A percentile compares a stretch with the other conserved stretches of the same genome.
Conservation (phyloP, 2,113 vertebrate genomes). For the Microcebus murinus region DNA sequence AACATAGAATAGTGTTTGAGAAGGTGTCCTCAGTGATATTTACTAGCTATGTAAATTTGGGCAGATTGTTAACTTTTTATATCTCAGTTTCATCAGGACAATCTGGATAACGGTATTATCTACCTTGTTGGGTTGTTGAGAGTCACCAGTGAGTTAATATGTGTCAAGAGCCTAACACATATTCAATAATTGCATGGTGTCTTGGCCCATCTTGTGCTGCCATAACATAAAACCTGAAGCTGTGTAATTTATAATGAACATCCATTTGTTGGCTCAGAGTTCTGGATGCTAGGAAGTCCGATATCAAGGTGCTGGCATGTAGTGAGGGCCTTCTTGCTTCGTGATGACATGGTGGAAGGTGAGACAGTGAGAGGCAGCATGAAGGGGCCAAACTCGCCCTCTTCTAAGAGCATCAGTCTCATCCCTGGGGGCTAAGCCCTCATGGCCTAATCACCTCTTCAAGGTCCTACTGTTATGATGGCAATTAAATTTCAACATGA, state of each 20-base stretch:
- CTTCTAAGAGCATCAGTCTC: not conserved
- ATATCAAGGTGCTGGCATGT: too few relatives aligned
- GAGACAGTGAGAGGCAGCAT: not conserved
- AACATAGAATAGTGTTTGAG: conserved; percentile 2
- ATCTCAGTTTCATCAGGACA: not conserved
- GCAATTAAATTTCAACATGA: not conserved
- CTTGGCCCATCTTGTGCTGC: not conserved
- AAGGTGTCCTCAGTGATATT: not conserved
- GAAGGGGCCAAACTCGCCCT: not conserved
- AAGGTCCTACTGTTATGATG: not conserved
- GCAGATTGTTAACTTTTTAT: not conserved
- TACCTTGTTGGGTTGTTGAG: not conserved
- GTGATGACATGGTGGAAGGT: not conserved
- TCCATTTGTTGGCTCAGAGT: not conserved
- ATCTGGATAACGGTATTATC: not conserved
- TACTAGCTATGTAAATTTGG: not conserved
- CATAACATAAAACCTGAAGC: not conserved
- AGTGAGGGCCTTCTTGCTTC: not conserved
- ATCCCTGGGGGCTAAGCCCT: not conserved
- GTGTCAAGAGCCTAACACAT: not conserved
- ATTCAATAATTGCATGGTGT: not conserved
- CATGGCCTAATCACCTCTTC: not conserved
- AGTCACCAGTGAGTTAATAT: not conserved
- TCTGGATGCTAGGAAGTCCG: not conserved
- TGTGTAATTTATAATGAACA: not conserved